Percentiles rank a stretch among this genome's conserved stretches.
phyloP scores from a whole-genome alignment of 1,140 invertebrate species.

The Drosophila azteca region DNA sequence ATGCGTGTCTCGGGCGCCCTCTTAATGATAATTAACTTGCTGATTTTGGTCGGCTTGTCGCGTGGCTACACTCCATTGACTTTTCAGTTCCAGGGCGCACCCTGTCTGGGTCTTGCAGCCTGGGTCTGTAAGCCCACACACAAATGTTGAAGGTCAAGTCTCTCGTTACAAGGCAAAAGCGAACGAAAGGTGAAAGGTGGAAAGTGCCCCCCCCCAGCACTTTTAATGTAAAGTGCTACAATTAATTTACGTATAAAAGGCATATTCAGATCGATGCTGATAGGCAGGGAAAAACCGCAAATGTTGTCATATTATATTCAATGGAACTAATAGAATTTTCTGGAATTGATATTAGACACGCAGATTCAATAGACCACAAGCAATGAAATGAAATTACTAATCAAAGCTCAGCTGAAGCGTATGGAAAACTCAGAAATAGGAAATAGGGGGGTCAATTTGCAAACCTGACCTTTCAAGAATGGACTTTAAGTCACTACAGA shows the following conservation, averaged over 20 bases:
- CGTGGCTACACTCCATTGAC: slow-evolving; percentile 70
- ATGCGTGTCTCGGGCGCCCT: slow-evolving; percentile 38
- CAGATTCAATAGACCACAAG: too few relatives aligned
- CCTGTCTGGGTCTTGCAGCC: slow-evolving; percentile 7
- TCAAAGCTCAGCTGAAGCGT: too few relatives aligned
- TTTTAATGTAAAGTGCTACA: background rate
- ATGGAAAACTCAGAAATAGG: too few relatives aligned
- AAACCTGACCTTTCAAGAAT: too few relatives aligned
- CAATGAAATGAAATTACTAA: too few relatives aligned
- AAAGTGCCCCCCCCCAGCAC: slow-evolving; percentile 2
- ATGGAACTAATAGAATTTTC: too few relatives aligned
- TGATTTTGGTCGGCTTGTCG: slow-evolving; percentile 56
- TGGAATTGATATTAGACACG: too few relatives aligned
- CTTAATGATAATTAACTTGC: slow-evolving; percentile 66
- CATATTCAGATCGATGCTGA: too few relatives aligned
- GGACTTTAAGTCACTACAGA: too few relatives aligned
- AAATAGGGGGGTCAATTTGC: too few relatives aligned
- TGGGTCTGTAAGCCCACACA: slow-evolving; percentile 5
- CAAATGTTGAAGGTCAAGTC: slow-evolving; percentile 17
- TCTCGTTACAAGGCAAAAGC: slow-evolving; percentile 22
- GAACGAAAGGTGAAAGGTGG: slow-evolving; percentile 22
- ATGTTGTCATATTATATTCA: too few relatives aligned
- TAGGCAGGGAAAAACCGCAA: too few relatives aligned
- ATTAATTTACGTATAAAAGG: background rate
- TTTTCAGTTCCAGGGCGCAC: slow-evolving; percentile 21